Conservation (phyloP, 2,888 invertebrate genomes). For the Hyposoter dolosus region DNA sequence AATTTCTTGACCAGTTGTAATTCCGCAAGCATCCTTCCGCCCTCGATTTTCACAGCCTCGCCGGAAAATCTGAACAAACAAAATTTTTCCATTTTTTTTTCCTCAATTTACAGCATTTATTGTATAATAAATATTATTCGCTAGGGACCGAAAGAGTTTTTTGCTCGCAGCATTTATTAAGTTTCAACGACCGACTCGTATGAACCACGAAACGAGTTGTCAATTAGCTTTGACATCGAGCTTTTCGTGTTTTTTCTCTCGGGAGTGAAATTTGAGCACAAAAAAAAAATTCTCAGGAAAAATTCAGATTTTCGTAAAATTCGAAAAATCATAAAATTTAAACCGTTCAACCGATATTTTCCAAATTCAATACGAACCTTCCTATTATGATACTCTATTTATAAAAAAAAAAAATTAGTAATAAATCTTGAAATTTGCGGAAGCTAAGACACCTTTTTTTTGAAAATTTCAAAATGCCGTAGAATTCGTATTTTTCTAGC, state of each 20-base stretch:
- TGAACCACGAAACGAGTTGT: not conserved
- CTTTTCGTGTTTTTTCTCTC: not conserved
- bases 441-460: too few relatives aligned
- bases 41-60: constrained; percentile 47
- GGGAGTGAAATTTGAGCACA: not conserved
- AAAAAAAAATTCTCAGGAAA: not conserved
- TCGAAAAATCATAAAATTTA: too few relatives aligned
- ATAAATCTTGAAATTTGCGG: too few relatives aligned
- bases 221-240: not conserved
- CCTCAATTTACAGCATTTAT: not conserved
- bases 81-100: constrained; percentile 6
- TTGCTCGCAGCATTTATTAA: not conserved
- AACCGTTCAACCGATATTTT: too few relatives aligned
- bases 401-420: too few relatives aligned
- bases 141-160: not conserved
- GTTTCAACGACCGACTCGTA: not conserved
- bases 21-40: constrained; percentile 77
- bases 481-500: too few relatives aligned
- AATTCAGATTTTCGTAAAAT: too few relatives aligned
- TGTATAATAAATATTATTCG: not conserved
- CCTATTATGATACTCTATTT: too few relatives aligned
- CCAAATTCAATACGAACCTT: too few relatives aligned
- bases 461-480: too few relatives aligned
- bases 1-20: constrained; percentile 77
- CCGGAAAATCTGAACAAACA: constrained; percentile 48